These are phyloP conservation scores for Nemotelus pantherinus DNA, from an alignment of 2,888 invertebrate species.

Conservation along the genomic window DNA sequence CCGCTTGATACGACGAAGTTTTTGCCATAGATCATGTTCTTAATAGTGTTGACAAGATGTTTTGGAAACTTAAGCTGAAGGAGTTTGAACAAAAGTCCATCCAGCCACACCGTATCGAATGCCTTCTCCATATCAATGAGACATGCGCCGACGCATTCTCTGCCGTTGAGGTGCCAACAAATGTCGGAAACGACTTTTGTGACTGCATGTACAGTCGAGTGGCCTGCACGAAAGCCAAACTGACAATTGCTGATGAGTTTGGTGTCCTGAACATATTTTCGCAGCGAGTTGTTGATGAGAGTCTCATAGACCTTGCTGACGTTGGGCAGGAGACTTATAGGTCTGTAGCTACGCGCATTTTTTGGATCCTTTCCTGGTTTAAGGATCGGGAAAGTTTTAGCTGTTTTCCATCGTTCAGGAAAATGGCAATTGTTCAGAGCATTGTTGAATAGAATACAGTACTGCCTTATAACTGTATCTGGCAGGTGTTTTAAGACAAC, in stretches of 20 bases:
- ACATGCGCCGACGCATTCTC: slow-evolving; percentile 7
- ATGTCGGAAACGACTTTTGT: slow-evolving; percentile 13
- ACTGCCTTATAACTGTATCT: neutral
- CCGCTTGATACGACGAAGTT: neutral
- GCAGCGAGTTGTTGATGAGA: no score
- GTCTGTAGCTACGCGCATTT: neutral
- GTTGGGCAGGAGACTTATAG: slow-evolving; percentile 53
- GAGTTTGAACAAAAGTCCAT: slow-evolving; percentile 52
- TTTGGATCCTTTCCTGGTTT: no score
- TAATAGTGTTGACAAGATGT: slow-evolving; percentile 52
- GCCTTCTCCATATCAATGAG: slow-evolving; percentile 36
- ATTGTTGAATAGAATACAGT: no score
- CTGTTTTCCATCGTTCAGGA: no score
- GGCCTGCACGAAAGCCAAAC: slow-evolving; percentile 53
- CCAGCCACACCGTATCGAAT: slow-evolving; percentile 51
- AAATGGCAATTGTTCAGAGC: no score
- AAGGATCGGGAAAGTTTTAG: no score
- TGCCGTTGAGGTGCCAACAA: slow-evolving; percentile 7
- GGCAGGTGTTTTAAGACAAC: neutral
- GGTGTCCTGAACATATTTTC: no score
- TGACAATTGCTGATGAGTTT: slow-evolving; percentile 46
- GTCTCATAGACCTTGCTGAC: slow-evolving; percentile 51
- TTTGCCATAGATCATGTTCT: slow-evolving; percentile 7
- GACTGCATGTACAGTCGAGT: slow-evolving; percentile 52
- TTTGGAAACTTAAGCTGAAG: slow-evolving; percentile 49